phyloP scores from a whole-genome alignment of 2,113 vertebrate genomes.

The Kobus ellipsiprymnus region DNA sequence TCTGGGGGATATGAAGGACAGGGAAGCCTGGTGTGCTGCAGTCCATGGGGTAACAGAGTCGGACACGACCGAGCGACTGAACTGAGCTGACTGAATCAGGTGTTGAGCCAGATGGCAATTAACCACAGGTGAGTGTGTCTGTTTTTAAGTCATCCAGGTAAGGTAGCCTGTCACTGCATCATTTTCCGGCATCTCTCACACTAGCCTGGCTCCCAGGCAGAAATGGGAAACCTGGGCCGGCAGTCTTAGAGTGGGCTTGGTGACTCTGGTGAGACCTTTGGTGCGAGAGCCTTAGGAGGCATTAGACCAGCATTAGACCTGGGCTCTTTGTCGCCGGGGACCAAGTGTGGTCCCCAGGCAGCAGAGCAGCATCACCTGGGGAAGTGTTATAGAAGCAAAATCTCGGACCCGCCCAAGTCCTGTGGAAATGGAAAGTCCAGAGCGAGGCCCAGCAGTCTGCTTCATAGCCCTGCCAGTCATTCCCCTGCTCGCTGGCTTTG shows the following conservation, averaged over 20 bases:
- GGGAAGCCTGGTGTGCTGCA: background rate
- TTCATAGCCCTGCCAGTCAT: background rate
- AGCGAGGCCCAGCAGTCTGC: background rate
- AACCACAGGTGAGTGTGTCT: background rate
- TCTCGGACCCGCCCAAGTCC: background rate
- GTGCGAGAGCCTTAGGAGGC: background rate
- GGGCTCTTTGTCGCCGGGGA: background rate
- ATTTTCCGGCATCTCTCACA: background rate
- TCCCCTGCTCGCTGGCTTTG: rapidly evolving
- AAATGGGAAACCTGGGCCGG: rapidly evolving
- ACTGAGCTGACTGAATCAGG: background rate
- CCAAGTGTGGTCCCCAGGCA: background rate
- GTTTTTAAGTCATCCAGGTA: background rate
- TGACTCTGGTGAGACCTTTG: background rate
- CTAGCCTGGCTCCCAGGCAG: background rate
- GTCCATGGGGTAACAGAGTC: background rate
- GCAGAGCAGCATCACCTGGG: background rate
- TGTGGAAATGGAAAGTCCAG: rapidly evolving
- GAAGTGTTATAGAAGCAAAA: background rate
- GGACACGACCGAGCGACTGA: background rate
- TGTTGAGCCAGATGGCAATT: rapidly evolving
- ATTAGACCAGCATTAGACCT: no score
- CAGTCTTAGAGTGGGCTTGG: background rate
- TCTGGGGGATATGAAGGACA: background rate
- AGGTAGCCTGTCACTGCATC: rapidly evolving